Conservation (phyloP, 2,113 vertebrate genomes). For the Zosterops pallidus region DNA sequence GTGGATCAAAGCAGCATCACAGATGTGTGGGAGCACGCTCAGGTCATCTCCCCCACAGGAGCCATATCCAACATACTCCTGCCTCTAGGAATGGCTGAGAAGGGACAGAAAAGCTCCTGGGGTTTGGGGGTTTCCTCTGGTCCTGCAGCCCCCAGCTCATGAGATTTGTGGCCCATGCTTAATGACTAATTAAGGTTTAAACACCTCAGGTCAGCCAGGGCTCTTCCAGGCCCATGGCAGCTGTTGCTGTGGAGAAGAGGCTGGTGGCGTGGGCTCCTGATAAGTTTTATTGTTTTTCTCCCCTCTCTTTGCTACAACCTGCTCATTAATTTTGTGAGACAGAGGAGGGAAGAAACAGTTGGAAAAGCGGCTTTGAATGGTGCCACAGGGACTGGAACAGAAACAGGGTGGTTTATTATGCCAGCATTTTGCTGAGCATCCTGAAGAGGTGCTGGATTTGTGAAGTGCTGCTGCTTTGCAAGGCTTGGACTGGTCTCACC, state of each 20-base stretch:
- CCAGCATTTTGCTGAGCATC: not conserved
- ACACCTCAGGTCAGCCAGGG: not conserved
- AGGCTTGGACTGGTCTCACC: not conserved
- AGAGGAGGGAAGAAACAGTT: not conserved
- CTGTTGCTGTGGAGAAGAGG: not conserved
- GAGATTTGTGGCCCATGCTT: not conserved
- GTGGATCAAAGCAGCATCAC: not conserved
- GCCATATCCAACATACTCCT: fast-evolving
- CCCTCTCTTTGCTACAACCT: not conserved
- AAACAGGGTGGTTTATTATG: not conserved
- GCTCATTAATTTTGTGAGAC: not conserved
- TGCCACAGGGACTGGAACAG: not conserved
- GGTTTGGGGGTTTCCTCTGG: not conserved
- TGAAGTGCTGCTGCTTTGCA: fast-evolving
- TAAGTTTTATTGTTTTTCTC: not conserved
- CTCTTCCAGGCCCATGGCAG: not conserved
- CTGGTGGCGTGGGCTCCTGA: not conserved
- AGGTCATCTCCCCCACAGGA: not conserved
- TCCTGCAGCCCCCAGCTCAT: not conserved
- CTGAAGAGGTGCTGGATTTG: not conserved
- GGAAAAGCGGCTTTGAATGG: not conserved
- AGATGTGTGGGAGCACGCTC: fast-evolving
- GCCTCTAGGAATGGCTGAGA: not conserved
- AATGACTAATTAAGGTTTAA: not conserved
- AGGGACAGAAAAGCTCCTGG: not conserved